Percentiles rank a stretch among this genome's conserved stretches.
These are phyloP conservation scores for Drosophila anomalipes DNA, from an alignment of 2,888 invertebrate genomes.

Conservation along the genomic window DNA sequence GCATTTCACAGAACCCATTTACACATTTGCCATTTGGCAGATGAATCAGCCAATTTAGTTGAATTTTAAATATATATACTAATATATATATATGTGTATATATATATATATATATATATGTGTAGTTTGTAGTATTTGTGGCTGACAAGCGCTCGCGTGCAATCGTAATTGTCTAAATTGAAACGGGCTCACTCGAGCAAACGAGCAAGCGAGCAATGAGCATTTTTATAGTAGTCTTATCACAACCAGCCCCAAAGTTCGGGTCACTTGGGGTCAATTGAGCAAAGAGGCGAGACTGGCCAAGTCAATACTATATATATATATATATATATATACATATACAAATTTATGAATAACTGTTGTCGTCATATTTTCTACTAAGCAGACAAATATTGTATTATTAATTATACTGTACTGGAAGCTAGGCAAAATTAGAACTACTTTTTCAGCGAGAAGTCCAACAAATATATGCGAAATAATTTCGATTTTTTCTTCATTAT, in stretches of 20 bases:
- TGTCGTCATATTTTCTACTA: background rate
- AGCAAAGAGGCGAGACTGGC: conserved; percentile 28
- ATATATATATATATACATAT: background rate
- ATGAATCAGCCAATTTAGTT: conserved; percentile 75
- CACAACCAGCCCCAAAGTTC: conserved; percentile 57
- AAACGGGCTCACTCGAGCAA: conserved; percentile 5
- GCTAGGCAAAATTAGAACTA: background rate
- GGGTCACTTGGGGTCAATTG: conserved; percentile 67
- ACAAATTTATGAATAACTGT: conserved; percentile 1
- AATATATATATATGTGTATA: conserved; percentile 17
- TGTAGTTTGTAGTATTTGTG: background rate
- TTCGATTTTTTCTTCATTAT: background rate
- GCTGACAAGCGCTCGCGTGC: conserved; percentile 18
- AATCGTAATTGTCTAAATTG: conserved; percentile 78
- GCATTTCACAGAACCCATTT: conserved; percentile 44
- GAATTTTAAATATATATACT: conserved; percentile 59
- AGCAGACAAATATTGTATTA: too few species aligned
- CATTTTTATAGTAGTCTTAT: conserved; percentile 39
- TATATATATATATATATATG: conserved; percentile 10
- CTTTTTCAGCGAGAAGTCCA: background rate
- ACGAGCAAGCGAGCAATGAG: conserved; percentile 26
- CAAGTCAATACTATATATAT: conserved; percentile 14
- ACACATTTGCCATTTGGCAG: conserved; percentile 16
- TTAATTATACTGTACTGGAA: background rate
- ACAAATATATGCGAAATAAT: background rate